Evolutionary conservation across 2,888 invertebrate genomes (phyloP).

Genomic region (Diplolepis rosae): DNA sequence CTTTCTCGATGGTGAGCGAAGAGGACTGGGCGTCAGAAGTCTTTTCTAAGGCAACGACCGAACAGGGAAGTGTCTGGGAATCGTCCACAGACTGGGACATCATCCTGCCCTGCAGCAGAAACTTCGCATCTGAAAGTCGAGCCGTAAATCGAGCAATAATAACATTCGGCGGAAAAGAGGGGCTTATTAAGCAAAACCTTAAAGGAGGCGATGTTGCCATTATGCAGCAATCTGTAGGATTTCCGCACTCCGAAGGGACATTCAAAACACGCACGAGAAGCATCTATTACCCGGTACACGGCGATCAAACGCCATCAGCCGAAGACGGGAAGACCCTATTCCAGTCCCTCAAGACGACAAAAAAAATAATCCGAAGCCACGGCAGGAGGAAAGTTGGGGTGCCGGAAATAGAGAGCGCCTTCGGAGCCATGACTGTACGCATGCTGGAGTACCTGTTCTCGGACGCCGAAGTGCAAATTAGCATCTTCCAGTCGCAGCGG

Average conservation of each 20-base stretch:
- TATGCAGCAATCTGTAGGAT: constrained; percentile 42
- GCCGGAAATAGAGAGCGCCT: constrained; percentile 5
- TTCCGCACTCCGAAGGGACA: constrained; percentile 46
- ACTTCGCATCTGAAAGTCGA: not conserved
- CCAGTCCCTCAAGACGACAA: not conserved
- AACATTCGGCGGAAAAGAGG: not conserved
- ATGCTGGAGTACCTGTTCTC: not conserved
- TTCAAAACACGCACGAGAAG: constrained; percentile 28
- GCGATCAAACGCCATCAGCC: not conserved
- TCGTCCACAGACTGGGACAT: too few relatives aligned
- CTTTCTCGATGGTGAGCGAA: too few relatives aligned
- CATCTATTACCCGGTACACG: constrained; percentile 33
- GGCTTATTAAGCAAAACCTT: not conserved
- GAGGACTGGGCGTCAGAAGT: too few relatives aligned
- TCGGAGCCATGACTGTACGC: not conserved
- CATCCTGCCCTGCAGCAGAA: too few relatives aligned
- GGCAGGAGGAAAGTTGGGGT: not conserved
- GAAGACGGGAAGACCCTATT: not conserved
- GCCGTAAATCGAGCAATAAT: not conserved
- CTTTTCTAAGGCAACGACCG: too few relatives aligned
- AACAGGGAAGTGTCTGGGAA: too few relatives aligned
- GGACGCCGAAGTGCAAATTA: not conserved
- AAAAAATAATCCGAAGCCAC: not conserved
- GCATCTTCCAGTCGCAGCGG: too few relatives aligned
- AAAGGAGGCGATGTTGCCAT: too few relatives aligned